Percentiles rank a stretch among this genome's conserved stretches.
Evolutionary conservation across 2,888 invertebrate species (phyloP).

Genomic region (Clivina fossor): DNA sequence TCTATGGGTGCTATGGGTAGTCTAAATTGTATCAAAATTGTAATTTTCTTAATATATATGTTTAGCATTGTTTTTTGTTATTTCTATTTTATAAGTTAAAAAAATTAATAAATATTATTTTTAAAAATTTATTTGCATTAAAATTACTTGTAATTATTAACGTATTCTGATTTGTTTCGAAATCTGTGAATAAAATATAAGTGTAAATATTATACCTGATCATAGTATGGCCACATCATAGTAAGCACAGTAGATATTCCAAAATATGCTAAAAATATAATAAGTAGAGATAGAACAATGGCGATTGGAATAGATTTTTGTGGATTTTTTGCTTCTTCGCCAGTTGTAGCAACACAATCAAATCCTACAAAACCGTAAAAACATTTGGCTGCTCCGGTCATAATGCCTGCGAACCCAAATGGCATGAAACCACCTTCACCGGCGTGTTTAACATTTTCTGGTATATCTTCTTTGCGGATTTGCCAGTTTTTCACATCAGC

Average conservation of each 20-base stretch:
- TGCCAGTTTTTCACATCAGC: slow-evolving; percentile 81
- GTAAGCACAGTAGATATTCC: slow-evolving; percentile 89
- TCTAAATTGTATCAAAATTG: no score
- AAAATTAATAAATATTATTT: no score
- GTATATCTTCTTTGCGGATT: slow-evolving; percentile 64
- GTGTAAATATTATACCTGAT: no score
- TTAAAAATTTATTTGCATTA: no score
- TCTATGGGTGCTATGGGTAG: no score
- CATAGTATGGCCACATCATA: slow-evolving; percentile 91
- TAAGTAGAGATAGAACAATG: slow-evolving; percentile 78
- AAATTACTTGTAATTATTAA: no score
- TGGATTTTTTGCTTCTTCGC: slow-evolving; percentile 93
- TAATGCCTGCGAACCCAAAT: slow-evolving; percentile 83
- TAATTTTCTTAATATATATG: no score
- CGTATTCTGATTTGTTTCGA: no score
- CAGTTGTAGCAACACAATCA: slow-evolving; percentile 88
- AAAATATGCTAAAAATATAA: slow-evolving; percentile 88
- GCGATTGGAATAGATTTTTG: slow-evolving; percentile 88
- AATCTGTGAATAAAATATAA: no score
- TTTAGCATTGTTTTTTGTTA: no score
- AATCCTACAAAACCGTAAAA: slow-evolving; percentile 96
- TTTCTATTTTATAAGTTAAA: no score
- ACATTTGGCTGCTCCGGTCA: slow-evolving; percentile 86
- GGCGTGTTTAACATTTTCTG: slow-evolving; percentile 53
- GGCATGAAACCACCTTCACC: slow-evolving; percentile 92